A percentile compares a stretch with the other conserved stretches of the same genome.
Conservation (phyloP, 2,113 vertebrate species). For the Dasypus novemcinctus region DNA sequence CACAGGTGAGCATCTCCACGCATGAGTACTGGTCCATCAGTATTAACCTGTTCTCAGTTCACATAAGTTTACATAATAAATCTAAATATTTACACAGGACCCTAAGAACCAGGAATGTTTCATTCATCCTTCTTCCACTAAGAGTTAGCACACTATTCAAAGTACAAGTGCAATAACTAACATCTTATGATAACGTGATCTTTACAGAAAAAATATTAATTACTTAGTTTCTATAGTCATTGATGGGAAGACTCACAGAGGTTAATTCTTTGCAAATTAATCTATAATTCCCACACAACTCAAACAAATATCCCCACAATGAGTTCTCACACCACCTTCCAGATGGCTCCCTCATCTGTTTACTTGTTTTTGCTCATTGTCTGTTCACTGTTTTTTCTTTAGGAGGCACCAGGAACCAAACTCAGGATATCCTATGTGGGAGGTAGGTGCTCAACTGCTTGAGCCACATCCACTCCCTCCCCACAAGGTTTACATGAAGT, state of each 20-base stretch:
- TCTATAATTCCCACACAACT: not conserved
- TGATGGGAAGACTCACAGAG: not conserved
- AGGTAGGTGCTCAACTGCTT: too few species aligned
- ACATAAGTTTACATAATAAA: not conserved
- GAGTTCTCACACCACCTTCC: too few species aligned
- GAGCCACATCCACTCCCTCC: too few species aligned
- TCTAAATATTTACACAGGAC: not conserved
- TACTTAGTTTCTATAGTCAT: not conserved
- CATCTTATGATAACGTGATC: not conserved
- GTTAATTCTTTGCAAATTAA: too few species aligned
- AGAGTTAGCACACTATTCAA: not conserved
- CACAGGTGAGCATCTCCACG: too few species aligned
- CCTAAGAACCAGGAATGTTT: not conserved
- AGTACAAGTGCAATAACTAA: not conserved
- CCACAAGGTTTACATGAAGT: not conserved
- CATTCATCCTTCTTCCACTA: not conserved
- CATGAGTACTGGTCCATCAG: not conserved
- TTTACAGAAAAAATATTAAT: not conserved
- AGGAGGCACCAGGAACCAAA: too few species aligned
- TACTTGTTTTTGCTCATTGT: too few species aligned
- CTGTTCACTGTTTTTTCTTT: too few species aligned
- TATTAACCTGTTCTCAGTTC: not conserved
- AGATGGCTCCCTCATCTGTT: too few species aligned
- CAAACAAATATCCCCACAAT: not conserved
- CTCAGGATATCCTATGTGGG: too few species aligned